Evolutionary conservation across 2,113 vertebrate species (phyloP).

Genomic region (Lanius ludovicianus): DNA sequence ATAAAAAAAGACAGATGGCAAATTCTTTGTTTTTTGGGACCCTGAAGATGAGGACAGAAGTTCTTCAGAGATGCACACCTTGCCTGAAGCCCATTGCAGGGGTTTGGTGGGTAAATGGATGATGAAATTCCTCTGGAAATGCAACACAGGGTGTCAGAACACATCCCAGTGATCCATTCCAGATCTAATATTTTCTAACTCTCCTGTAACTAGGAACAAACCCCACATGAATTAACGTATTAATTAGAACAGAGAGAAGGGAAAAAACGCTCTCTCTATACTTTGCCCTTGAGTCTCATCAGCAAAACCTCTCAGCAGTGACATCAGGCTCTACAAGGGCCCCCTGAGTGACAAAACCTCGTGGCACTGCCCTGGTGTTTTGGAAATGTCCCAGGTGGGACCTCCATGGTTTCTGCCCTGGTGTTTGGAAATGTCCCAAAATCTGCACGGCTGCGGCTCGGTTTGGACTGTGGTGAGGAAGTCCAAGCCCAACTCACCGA

Average conservation of each 20-base stretch:
- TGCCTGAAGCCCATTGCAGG: not conserved
- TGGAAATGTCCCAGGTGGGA: not conserved
- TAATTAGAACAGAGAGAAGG: not conserved
- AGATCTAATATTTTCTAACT: not conserved
- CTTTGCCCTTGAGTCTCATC: not conserved
- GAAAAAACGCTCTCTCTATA: not conserved
- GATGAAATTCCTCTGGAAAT: not conserved
- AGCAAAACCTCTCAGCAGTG: not conserved
- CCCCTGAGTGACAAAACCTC: not conserved
- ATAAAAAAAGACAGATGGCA: not conserved
- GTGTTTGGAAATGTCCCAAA: not conserved
- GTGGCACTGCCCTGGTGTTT: rapidly evolving
- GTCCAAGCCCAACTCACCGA: rapidly evolving
- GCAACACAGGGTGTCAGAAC: not conserved
- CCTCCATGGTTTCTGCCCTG: too few relatives aligned
- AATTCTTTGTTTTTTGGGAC: not conserved
- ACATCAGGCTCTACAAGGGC: not conserved
- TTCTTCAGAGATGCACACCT: not conserved
- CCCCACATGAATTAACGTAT: not conserved
- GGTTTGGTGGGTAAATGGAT: not conserved
- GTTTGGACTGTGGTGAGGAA: not conserved
- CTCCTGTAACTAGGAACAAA: not conserved
- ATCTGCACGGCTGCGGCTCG: rapidly evolving
- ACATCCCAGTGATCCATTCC: not conserved
- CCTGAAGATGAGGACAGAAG: not conserved